phyloP scores from a whole-genome alignment of 2,113 vertebrate genomes.

The Porphyrio hochstetteri region DNA sequence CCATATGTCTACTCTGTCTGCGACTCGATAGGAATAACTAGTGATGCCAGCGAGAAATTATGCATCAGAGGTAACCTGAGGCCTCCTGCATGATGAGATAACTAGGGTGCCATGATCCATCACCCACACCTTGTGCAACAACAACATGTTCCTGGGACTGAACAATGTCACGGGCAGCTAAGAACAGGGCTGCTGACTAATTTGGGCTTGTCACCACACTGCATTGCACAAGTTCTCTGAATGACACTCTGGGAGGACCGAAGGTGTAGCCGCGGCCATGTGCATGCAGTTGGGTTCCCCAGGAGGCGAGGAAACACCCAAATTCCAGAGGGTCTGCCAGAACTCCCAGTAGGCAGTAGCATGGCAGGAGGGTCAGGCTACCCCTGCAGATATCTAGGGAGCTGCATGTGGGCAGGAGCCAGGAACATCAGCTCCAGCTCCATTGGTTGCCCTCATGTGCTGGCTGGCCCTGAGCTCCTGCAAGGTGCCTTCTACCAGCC shows the following conservation, averaged over 20 bases:
- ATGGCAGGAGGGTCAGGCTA: background rate
- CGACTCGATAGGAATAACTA: slow-evolving; percentile 29
- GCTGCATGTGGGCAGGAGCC: background rate
- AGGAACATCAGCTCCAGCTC: background rate
- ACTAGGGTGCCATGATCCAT: slow-evolving; percentile 46
- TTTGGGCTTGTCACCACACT: background rate
- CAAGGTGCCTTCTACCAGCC: background rate
- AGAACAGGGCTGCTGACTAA: background rate
- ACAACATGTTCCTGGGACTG: background rate
- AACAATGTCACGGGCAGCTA: background rate
- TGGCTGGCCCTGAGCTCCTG: background rate
- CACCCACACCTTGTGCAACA: slow-evolving; percentile 2
- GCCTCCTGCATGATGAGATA: background rate
- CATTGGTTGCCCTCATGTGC: background rate
- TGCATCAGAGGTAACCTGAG: slow-evolving; percentile 51
- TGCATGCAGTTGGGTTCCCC: background rate
- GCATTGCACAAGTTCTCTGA: background rate
- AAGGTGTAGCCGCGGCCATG: background rate
- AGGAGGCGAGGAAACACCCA: fast-evolving
- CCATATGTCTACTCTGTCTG: slow-evolving; percentile 49
- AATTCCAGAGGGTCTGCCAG: background rate
- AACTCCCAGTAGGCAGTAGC: background rate
- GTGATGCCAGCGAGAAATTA: background rate
- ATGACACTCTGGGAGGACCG: fast-evolving
- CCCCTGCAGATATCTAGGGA: background rate